Percentiles rank a stretch among this genome's conserved stretches.
phyloP scores from a whole-genome alignment of 2,888 invertebrate genomes.

The Furcula furcula region DNA sequence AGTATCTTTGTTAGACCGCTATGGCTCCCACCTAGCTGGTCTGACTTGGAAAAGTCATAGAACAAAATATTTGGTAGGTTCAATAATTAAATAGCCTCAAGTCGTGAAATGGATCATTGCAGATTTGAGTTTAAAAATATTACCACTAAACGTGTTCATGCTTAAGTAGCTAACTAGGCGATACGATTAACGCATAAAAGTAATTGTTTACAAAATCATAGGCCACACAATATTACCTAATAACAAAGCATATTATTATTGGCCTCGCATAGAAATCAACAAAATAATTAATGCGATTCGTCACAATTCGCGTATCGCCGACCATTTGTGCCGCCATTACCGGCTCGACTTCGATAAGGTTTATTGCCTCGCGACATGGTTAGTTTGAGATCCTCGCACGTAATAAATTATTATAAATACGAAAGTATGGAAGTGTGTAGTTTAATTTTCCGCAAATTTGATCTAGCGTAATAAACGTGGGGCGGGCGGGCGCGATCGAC shows the following conservation, averaged over 20 bases:
- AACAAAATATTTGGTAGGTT: too few species aligned
- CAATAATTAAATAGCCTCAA: too few species aligned
- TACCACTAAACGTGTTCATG: too few species aligned
- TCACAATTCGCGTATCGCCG: slow-evolving; percentile 61
- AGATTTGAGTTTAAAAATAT: too few species aligned
- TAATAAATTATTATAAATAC: slow-evolving; percentile 76
- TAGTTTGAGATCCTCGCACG: slow-evolving; percentile 74
- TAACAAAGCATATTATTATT: slow-evolving; percentile 16
- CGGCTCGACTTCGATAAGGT: slow-evolving; percentile 67
- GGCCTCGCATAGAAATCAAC: slow-evolving; percentile 42
- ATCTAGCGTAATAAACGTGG: slow-evolving; percentile 63
- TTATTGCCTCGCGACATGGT: slow-evolving; percentile 73
- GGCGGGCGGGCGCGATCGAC: slow-evolving; percentile 24
- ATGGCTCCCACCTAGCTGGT: too few species aligned
- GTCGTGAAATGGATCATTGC: too few species aligned
- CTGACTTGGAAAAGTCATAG: too few species aligned
- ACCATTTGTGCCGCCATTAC: slow-evolving; percentile 70
- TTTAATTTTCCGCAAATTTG: slow-evolving; percentile 80
- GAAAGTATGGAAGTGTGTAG: slow-evolving; percentile 55
- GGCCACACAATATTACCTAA: slow-evolving; percentile 27
- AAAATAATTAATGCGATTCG: slow-evolving; percentile 69
- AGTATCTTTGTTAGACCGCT: too few species aligned
- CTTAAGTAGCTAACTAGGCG: too few species aligned
- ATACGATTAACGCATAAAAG: too few species aligned
- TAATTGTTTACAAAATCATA: slow-evolving; percentile 16